Conservation (phyloP, 2,113 vertebrate genomes). For the Spheniscus mendiculus region DNA sequence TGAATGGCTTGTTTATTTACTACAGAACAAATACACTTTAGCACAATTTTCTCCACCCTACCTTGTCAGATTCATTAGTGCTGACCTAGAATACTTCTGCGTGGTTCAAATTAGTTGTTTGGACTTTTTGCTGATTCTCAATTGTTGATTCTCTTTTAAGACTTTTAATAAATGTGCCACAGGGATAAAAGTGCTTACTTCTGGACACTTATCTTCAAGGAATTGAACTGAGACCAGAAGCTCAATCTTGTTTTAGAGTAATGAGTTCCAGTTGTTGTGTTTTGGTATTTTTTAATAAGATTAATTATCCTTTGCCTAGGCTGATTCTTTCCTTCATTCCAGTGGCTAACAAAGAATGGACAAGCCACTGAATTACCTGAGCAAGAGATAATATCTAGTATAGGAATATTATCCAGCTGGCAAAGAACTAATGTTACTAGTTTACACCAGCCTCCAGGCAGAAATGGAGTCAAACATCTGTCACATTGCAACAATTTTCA, state of each 20-base stretch:
- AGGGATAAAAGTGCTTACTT: constrained; percentile 48
- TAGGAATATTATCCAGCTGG: constrained; percentile 51
- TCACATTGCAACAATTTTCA: constrained; percentile 48
- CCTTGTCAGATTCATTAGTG: constrained; percentile 10
- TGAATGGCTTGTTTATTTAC: not conserved
- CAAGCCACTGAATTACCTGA: constrained; percentile 46
- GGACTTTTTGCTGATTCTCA: constrained; percentile 5
- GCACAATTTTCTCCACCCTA: not conserved
- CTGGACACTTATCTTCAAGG: constrained; percentile 67
- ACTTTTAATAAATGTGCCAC: constrained; percentile 40
- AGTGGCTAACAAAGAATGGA: constrained; percentile 22
- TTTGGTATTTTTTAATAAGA: constrained; percentile 75
- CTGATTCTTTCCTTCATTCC: constrained; percentile 27
- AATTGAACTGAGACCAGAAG: constrained; percentile 70
- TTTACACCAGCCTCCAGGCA: constrained; percentile 45
- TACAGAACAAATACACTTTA: not conserved
- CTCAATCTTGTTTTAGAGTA: constrained; percentile 61
- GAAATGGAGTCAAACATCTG: constrained; percentile 54
- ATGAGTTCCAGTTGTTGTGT: constrained; percentile 64
- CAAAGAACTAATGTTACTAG: constrained; percentile 28
- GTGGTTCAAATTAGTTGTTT: not conserved
- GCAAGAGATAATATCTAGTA: constrained; percentile 33
- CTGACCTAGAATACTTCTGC: not conserved
- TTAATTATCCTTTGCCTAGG: constrained; percentile 70
- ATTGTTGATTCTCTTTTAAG: constrained; percentile 40